Conservation (phyloP, 2,797 vertebrate genomes). For the Melanotaenia nigrans region DNA sequence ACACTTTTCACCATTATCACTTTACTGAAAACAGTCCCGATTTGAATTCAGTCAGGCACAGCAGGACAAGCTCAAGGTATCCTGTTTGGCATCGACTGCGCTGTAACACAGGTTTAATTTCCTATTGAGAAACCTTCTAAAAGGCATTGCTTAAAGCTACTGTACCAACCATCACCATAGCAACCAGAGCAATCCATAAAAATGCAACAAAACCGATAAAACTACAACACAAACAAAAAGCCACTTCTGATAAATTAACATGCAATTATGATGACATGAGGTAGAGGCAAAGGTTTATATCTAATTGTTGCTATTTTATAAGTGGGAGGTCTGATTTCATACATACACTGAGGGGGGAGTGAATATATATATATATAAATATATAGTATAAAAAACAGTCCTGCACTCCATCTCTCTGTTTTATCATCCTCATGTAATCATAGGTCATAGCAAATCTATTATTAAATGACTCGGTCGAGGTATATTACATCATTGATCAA, state of each 20-base stretch:
- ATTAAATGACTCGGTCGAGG: constrained; percentile 72
- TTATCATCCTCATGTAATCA: constrained; percentile 65
- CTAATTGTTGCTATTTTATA: constrained; percentile 6
- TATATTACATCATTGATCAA: constrained; percentile 79
- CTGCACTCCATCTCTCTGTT: constrained; percentile 40
- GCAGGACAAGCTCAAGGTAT: constrained; percentile 62
- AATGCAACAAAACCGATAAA: constrained; percentile 56
- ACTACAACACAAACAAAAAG: constrained; percentile 35
- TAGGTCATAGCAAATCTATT: constrained; percentile 79
- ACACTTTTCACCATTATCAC: constrained; percentile 32
- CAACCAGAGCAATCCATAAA: constrained; percentile 60
- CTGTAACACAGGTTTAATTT: constrained; percentile 69
- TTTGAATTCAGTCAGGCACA: constrained; percentile 73
- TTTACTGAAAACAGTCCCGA: constrained; percentile 57
- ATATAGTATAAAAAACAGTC: constrained; percentile 11
- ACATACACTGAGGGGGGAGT: background rate
- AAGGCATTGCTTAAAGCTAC: constrained; percentile 62
- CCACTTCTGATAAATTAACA: constrained; percentile 29
- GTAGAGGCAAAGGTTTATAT: constrained; percentile 30
- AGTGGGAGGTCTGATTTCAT: constrained; percentile 39
- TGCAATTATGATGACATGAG: constrained; percentile 25
- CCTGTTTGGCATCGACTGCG: constrained; percentile 54
- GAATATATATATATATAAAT: no score
- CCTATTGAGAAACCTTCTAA: constrained; percentile 53
- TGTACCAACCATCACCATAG: constrained; percentile 72